These are phyloP conservation scores for Patiria miniata DNA, from an alignment of 35 echinoderm and acorn worm species.

Conservation along the genomic window DNA sequence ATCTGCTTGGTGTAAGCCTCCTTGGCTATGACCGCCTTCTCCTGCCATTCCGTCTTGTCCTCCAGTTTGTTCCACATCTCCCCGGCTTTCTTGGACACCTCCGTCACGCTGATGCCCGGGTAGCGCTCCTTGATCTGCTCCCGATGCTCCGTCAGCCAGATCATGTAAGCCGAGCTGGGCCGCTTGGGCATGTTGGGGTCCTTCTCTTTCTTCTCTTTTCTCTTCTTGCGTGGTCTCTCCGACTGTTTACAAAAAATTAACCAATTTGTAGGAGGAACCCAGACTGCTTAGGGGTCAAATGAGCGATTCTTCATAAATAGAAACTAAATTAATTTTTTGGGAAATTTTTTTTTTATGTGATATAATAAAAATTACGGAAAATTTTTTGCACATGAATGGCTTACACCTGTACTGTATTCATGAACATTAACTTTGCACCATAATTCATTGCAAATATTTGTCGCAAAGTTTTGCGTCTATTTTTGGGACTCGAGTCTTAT, in stretches of 20 bases:
- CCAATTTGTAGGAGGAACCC: no score
- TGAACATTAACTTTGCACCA: no score
- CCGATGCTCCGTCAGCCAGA: slow-evolving; percentile 76
- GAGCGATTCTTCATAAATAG: neutral
- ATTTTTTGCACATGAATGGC: no score
- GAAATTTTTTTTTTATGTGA: no score
- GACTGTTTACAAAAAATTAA: slow-evolving; percentile 42
- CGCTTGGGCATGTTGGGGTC: slow-evolving; percentile 87
- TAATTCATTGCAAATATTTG: no score
- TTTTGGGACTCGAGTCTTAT: no score
- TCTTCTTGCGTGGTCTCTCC: slow-evolving; percentile 56
- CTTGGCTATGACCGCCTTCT: slow-evolving; percentile 46
- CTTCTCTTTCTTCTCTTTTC: slow-evolving; percentile 68
- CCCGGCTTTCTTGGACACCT: slow-evolving; percentile 88
- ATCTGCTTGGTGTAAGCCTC: slow-evolving; percentile 68
- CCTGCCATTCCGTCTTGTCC: slow-evolving; percentile 75
- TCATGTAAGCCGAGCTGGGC: slow-evolving; percentile 73
- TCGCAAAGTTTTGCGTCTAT: no score
- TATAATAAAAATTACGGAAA: no score
- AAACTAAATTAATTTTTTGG: neutral
- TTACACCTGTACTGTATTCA: no score
- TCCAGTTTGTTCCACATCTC: slow-evolving; percentile 86
- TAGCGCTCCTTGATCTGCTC: slow-evolving; percentile 71
- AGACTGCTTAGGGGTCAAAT: no score
- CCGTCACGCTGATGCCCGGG: slow-evolving; percentile 71